phyloP scores from a whole-genome alignment of 1,140 invertebrate genomes.

The Drosophila sulfurigaster region DNA sequence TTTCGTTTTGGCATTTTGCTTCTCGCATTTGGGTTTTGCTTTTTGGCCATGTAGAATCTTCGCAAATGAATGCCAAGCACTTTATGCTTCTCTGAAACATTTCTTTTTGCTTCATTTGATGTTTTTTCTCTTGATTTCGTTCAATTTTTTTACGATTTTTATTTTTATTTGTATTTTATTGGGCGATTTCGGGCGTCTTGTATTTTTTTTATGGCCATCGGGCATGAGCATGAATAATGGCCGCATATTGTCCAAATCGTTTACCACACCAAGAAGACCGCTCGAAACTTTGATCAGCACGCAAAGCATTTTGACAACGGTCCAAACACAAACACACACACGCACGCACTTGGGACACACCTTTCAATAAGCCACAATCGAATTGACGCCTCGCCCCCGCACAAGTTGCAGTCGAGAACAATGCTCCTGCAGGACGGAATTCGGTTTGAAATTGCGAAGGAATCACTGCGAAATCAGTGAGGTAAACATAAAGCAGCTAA shows the following conservation, averaged over 20 bases:
- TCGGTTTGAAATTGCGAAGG: neutral
- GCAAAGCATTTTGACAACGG: conserved; percentile 65
- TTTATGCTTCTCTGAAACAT: conserved; percentile 44
- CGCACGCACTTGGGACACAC: conserved; percentile 50
- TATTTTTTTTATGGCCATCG: conserved; percentile 41
- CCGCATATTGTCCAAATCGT: conserved; percentile 67
- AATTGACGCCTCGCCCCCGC: conserved; percentile 21
- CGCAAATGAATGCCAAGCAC: conserved; percentile 64
- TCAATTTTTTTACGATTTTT: conserved; percentile 11
- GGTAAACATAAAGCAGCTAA: neutral
- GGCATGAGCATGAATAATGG: conserved; percentile 64
- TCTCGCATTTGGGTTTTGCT: conserved; percentile 26
- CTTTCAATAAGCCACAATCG: conserved; percentile 43
- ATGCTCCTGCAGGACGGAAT: conserved; percentile 39
- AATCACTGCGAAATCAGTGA: neutral
- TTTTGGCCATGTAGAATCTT: conserved; percentile 63
- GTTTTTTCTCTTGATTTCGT: conserved; percentile 1
- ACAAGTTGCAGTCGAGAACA: conserved; percentile 1
- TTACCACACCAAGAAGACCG: conserved; percentile 34
- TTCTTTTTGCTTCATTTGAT: conserved; percentile 28
- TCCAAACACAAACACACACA: conserved; percentile 17
- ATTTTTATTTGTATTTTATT: conserved; percentile 35
- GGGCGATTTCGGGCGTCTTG: conserved; percentile 45
- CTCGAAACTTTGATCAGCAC: conserved; percentile 49
- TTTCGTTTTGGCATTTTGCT: conserved; percentile 1